Base-by-base conservation (phyloP, 2,888 invertebrate genomes). In the Stegophylla sp. region DNA sequence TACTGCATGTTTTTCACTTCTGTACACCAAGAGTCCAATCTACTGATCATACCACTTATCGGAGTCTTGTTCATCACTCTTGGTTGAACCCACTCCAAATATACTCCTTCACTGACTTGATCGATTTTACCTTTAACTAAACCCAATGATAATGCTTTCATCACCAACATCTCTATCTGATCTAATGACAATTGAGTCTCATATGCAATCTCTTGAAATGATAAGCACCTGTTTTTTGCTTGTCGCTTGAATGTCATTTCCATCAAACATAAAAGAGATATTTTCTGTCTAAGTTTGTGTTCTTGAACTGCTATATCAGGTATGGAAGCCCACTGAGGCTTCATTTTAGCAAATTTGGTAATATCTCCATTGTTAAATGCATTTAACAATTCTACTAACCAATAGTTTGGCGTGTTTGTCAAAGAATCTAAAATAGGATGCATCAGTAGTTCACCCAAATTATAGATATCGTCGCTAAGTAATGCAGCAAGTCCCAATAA, bases 71-170 rank as follows among this genome's bases (percentile, higher is more conserved):
- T 92, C 72, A 94, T 88, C 13, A 94, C 94, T 83, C 94, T 88
- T 4, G 94, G 94, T 86, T 94, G 94, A 12, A 94, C 94, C 94
- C 94, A 95, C 13, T 92, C 92, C 90, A 94, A 91, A 85, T 92
- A 91, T 1, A 94, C 93, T 74, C 89, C 91, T 83, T 87, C 88
- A 41, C 89, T 89, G 45, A 97, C 96, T 89, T 98, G 96, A 88
- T 98, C 98, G 84, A 98, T 97, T 82, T 94, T 94, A 1, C 98
- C 99, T 82, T 93, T 92, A 5, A 99, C 95, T 20, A 99, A 89
- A 28, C 95, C 96, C 86, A 97, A 93, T 0, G 98, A 95, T 41
- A 99, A 87, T 0, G 98, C 98, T 87, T 97, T 97, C 98, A 99
- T 99, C 0, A 99, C 95, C 64, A 99, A 88, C 83, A 97, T 89